Percentiles rank a stretch among this genome's conserved stretches.
These are phyloP conservation scores for Chalcosyrphus nemorum DNA, from an alignment of 2,888 invertebrate genomes.

Conservation along the genomic window DNA sequence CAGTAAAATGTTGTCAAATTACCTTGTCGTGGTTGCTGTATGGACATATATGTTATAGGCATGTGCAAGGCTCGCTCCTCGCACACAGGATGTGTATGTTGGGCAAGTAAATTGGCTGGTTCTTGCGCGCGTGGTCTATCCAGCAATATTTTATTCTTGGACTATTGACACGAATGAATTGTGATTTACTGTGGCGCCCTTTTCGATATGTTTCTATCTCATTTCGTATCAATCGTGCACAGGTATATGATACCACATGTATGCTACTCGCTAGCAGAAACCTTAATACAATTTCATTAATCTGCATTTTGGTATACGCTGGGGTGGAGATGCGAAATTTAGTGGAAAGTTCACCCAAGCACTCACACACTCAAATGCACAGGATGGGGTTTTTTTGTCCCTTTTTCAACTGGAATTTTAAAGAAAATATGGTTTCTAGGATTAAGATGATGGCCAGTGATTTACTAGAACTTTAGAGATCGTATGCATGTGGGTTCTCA, in stretches of 20 bases:
- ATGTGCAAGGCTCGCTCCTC: background rate
- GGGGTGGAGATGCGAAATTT: too few species aligned
- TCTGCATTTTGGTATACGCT: background rate
- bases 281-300: background rate
- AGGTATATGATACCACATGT: background rate
- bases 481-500: too few species aligned
- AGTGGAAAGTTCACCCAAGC: too few species aligned
- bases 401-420: too few species aligned
- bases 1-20: background rate
- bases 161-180: slow-evolving; percentile 25
- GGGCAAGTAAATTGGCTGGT: background rate
- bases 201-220: background rate
- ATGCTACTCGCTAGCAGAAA: too few species aligned
- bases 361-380: too few species aligned
- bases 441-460: too few species aligned
- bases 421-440: background rate
- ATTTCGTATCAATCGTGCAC: background rate
- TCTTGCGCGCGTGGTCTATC: background rate
- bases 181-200: slow-evolving; percentile 3
- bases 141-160: slow-evolving; percentile 45
- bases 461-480: too few species aligned
- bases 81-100: too few species aligned
- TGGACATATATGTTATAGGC: background rate
- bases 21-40: background rate
- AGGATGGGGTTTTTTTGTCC: too few species aligned